Conservation (phyloP, 2,113 vertebrate genomes). For the Ammodytes dubius region DNA sequence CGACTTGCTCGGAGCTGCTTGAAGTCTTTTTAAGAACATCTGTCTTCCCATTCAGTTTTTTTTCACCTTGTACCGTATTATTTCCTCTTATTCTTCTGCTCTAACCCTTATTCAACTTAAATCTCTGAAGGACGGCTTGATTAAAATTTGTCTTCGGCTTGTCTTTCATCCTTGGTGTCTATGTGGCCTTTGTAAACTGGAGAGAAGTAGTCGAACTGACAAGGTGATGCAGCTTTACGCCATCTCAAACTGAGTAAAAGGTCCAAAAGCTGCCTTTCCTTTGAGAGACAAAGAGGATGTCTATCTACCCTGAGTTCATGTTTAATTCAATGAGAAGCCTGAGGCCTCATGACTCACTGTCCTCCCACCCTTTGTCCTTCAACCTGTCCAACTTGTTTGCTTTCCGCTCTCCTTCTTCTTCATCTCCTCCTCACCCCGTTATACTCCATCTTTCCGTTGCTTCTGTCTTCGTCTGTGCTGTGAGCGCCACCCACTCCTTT, state of each 20-base stretch:
- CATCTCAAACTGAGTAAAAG: neutral
- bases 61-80: neutral
- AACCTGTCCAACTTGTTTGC: neutral
- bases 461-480: constrained; percentile 4
- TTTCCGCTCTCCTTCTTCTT: neutral
- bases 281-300: neutral
- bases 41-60: neutral
- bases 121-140: neutral
- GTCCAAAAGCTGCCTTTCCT: neutral
- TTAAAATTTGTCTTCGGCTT: neutral
- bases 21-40: neutral
- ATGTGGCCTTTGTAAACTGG: neutral
- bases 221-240: neutral
- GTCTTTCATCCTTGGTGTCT: neutral
- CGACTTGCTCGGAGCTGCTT: constrained; percentile 17
- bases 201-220: neutral
- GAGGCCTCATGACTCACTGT: constrained; percentile 36
- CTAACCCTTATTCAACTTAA: neutral
- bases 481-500: constrained; percentile 65
- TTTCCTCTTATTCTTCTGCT: neutral
- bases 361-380: neutral
- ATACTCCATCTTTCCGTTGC: constrained; percentile 11
- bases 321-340: constrained; percentile 41
- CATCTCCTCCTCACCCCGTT: constrained; percentile 26
- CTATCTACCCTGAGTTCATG: constrained; percentile 26